phyloP scores from a whole-genome alignment of 2,113 vertebrate species.

The Eurystomus gularis region DNA sequence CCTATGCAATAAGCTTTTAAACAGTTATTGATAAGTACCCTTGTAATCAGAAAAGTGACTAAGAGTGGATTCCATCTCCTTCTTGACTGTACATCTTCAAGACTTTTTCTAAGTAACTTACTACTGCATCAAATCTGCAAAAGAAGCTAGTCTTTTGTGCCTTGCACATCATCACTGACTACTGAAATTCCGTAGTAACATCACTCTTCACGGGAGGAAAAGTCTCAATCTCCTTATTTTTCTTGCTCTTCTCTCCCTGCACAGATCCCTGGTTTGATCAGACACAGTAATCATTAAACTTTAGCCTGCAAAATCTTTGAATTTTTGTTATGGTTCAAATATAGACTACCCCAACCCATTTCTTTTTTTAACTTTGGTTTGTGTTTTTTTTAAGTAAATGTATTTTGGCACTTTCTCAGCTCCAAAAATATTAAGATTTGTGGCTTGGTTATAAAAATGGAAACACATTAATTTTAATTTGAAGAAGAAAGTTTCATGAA shows the following conservation, averaged over 20 bases:
- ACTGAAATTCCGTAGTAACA: background rate
- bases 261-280: background rate
- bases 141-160: background rate
- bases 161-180: background rate
- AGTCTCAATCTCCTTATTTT: background rate
- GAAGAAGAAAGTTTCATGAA: background rate
- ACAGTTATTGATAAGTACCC: background rate
- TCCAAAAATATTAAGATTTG: slow-evolving; percentile 18
- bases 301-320: background rate
- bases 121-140: background rate
- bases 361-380: slow-evolving; percentile 22
- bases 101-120: background rate
- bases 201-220: background rate
- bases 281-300: background rate
- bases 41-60: background rate
- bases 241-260: background rate
- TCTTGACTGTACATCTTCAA: background rate
- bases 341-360: background rate
- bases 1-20: background rate
- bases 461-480: slow-evolving; percentile 21
- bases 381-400: background rate
- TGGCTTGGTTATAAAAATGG: background rate
- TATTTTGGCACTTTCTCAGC: background rate
- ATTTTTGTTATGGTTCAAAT: background rate
- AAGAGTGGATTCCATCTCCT: background rate